phyloP scores from a whole-genome alignment of 2,888 invertebrate genomes.

The Oxyteleia sp. region DNA sequence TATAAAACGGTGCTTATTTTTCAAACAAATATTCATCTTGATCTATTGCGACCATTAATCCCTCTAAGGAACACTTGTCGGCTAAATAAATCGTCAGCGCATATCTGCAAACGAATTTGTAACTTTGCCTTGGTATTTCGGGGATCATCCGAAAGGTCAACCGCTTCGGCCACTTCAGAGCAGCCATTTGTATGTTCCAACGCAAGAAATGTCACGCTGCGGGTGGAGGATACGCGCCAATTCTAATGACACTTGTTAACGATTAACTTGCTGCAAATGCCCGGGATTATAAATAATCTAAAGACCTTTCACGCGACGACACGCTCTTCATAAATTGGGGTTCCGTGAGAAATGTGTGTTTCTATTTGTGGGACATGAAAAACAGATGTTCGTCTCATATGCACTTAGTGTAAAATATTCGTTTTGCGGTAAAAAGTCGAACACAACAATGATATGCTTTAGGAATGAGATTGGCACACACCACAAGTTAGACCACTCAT shows the following conservation, averaged over 20 bases:
- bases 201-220: constrained; percentile 37
- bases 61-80: constrained; percentile 29
- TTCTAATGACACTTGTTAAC: constrained; percentile 29
- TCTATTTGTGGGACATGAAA: constrained; percentile 71
- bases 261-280: constrained; percentile 22
- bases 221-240: constrained; percentile 6
- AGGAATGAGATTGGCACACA: neutral
- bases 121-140: constrained; percentile 40
- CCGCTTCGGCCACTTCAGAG: constrained; percentile 22
- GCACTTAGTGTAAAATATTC: constrained; percentile 24
- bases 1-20: constrained; percentile 19
- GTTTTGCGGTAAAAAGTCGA: constrained; percentile 3
- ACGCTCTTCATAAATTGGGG: constrained; percentile 64
- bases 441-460: neutral
- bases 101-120: constrained; percentile 48
- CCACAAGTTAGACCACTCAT: constrained; percentile 33
- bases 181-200: constrained; percentile 10
- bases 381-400: constrained; percentile 71
- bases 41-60: constrained; percentile 37
- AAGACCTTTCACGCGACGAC: constrained; percentile 7
- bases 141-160: constrained; percentile 48
- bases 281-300: constrained; percentile 68
- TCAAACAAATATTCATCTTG: constrained; percentile 28
- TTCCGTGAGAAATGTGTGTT: constrained; percentile 4
- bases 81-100: constrained; percentile 51